Base-by-base conservation (phyloP, 2,797 vertebrate species). In the Gymnothorax reevesii region DNA sequence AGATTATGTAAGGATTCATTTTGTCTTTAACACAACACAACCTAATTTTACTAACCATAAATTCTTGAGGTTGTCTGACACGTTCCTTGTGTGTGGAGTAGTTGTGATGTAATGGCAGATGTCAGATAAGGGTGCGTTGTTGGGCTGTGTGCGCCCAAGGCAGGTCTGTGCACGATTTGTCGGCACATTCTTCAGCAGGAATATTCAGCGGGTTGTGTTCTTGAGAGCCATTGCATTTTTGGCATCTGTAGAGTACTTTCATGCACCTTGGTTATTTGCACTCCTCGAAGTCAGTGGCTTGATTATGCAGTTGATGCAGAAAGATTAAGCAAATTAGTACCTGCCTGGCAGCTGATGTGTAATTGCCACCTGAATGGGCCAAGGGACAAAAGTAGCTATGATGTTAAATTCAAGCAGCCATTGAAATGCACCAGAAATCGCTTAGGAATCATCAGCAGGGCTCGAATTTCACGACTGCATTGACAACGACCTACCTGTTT, bases 91-190 rank as follows among this genome's bases (percentile, higher is more conserved):
- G 33, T 8, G 55, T 82, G 54, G 82, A 85, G 79, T 64, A 69
- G 25, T 83, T 79, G 69, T 86, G 85, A 79, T 77, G 59, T 86
- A 66, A 75, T 75, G 9, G 69, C 73, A 57, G n/a, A 80, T 86
- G 86, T 82, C 49, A 82, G 84, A 66, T 83, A 86, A 69, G 79
- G 86, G 60, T 83, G 86, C 69, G 79, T 80, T 22, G 77, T 55
- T 55, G 20, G 49, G 52, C 77, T 55, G 77, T 80, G 77, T 80
- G 25, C 42, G 54, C 20, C 52, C 25, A 83, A 57, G 57, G 57
- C 82, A 83, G 60, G 82, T 13, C 82, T 33, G 57, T 83, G 57
- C 82, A 83, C 27, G 82, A 57, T 57, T 57, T 57, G 20, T 57
- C 57, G 27, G 82, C 82, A 83, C 25, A 59, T 83, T 57, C 55